These are phyloP conservation scores for Cosmia pyralina DNA, from an alignment of 2,888 invertebrate genomes.

Conservation along the genomic window DNA sequence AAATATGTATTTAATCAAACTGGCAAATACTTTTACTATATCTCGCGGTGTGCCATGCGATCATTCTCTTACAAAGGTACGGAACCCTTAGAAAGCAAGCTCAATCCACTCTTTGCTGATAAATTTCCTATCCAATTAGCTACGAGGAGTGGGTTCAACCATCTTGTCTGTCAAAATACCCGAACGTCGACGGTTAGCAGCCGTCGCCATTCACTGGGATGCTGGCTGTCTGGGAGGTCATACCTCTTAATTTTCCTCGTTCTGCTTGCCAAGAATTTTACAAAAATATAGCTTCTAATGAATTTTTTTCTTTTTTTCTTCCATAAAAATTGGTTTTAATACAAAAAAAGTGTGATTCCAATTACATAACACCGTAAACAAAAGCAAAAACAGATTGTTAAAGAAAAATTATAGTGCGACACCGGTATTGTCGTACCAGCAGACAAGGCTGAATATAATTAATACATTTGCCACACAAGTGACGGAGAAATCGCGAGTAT, in stretches of 20 bases:
- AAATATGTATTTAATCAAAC: background rate
- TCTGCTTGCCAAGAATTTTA: too few relatives aligned
- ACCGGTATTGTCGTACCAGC: conserved; percentile 52
- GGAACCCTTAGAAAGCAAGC: conserved; percentile 5
- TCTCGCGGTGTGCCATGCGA: background rate
- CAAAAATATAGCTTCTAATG: too few relatives aligned
- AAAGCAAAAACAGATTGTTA: conserved; percentile 40
- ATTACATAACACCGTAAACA: conserved; percentile 32
- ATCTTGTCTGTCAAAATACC: conserved; percentile 38
- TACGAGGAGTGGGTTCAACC: conserved; percentile 37
- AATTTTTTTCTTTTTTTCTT: background rate
- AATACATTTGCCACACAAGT: conserved; percentile 63
- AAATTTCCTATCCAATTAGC: conserved; percentile 41
- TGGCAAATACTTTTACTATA: background rate
- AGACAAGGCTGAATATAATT: conserved; percentile 64
- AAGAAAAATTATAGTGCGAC: conserved; percentile 42
- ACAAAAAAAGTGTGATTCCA: background rate
- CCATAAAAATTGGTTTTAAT: background rate
- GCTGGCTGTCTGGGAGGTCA: conserved; percentile 37
- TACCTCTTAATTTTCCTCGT: background rate
- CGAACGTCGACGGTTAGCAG: conserved; percentile 35
- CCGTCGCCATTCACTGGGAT: conserved; percentile 36
- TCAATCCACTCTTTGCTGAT: background rate
- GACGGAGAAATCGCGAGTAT: conserved; percentile 71
- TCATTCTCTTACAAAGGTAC: background rate